A percentile compares a stretch with the other conserved stretches of the same genome.
These are phyloP conservation scores for Siniperca scherzeri DNA, from an alignment of 2,797 vertebrate species.

Conservation along the genomic window DNA sequence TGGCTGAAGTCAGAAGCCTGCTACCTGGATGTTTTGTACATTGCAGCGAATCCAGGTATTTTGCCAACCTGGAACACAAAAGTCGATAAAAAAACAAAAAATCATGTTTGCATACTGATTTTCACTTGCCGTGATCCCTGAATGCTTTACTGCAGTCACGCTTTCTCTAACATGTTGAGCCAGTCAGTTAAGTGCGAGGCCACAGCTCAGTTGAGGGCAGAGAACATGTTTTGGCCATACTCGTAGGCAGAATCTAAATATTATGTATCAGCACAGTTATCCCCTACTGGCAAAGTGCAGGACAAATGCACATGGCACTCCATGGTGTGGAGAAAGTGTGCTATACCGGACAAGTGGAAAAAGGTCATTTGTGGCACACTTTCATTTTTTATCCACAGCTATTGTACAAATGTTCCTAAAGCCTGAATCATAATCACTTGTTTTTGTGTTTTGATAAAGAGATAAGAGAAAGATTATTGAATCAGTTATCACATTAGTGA, in stretches of 20 bases:
- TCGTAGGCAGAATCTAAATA: not conserved
- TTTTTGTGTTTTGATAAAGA: not conserved
- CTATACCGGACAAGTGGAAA: too few relatives aligned
- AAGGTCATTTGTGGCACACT: not conserved
- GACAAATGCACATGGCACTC: not conserved
- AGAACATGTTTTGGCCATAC: not conserved
- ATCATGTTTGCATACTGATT: not conserved
- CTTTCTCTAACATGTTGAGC: not conserved
- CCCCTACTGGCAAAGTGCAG: not conserved
- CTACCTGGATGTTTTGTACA: not conserved
- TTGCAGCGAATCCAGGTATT: not conserved
- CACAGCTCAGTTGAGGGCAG: not conserved
- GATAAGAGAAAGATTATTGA: not conserved
- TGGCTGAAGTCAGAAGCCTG: too few relatives aligned
- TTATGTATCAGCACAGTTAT: not conserved
- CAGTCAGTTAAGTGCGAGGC: not conserved
- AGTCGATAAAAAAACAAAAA: too few relatives aligned
- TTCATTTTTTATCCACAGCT: not conserved
- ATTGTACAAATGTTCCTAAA: not conserved
- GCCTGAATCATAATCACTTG: not conserved
- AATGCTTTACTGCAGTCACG: not conserved
- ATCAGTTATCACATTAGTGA: not conserved
- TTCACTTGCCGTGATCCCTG: not conserved
- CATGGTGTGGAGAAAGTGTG: too few relatives aligned
- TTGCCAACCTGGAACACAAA: too few relatives aligned